These are phyloP conservation scores for Zhuqinia jingwanae DNA, from an alignment of 2,888 invertebrate genomes.

Conservation along the genomic window DNA sequence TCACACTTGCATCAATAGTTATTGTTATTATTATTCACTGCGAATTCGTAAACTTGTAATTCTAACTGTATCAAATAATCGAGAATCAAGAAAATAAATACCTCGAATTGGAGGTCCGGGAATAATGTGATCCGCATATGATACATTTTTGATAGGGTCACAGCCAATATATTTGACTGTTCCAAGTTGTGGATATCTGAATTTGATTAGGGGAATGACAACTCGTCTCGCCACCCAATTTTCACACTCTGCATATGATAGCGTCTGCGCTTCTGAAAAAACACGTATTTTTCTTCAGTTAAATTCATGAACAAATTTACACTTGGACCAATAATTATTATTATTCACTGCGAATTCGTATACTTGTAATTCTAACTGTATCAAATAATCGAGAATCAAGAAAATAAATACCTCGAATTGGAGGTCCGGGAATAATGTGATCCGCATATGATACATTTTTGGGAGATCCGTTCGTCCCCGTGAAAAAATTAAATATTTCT, in stretches of 20 bases:
- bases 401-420: slow-evolving; percentile 43
- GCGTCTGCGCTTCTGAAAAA: slow-evolving; percentile 57
- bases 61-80: no score
- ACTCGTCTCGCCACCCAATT: slow-evolving; percentile 67
- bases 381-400: no score
- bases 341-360: no score
- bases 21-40: no score
- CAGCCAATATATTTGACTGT: slow-evolving; percentile 72
- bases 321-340: no score
- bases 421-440: slow-evolving; percentile 61
- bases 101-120: slow-evolving; percentile 60
- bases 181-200: slow-evolving; percentile 71
- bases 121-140: slow-evolving; percentile 67
- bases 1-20: no score
- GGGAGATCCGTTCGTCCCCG: slow-evolving; percentile 62
- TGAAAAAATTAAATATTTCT: slow-evolving; percentile 69
- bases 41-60: no score
- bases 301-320: not conserved
- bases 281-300: not conserved
- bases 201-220: slow-evolving; percentile 65
- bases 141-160: slow-evolving; percentile 67
- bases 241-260: slow-evolving; percentile 71
- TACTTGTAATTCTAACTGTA: no score
- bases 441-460: slow-evolving; percentile 60
- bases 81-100: not conserved